Evolutionary conservation across 1,140 invertebrate genomes (phyloP), one percentile per base, ranked within the genome.

Genomic region (Sitophilus oryzae): DNA sequence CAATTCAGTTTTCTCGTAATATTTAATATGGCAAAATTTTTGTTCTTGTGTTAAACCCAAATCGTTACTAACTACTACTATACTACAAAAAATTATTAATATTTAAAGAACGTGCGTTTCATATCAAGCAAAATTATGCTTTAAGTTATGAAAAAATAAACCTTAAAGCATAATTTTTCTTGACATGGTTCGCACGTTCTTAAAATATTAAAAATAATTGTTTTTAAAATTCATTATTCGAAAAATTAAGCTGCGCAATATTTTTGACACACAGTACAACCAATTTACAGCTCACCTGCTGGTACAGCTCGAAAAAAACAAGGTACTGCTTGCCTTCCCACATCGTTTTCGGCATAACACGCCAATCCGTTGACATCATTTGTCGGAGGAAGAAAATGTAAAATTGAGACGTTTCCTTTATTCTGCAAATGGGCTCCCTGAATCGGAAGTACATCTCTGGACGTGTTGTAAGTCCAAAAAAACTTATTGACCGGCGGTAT

Each of bases 331-430:
- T 92, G 89, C 63, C 82, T 79, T 40, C 91, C 91, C 8, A 92
- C 81, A 57, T 78, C 79, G 73, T 92, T 93, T 63, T 79, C 83
- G 1, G 89, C 89, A 88, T 88, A 93, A 66, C 91, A 93, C 9
- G 86, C 83, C 0, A 93, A 73, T 47, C 85, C 88, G 46, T 89
- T 89, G 58, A 89, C 82, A 68, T 93, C 89, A 46, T 81, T 79
- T 40, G 69, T 71, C 46, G 73, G 75, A 21, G 80, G 79, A 46
- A 76, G 80, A 70, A 81, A 89, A 68, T 78, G 82, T 57, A 83
- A 77, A 52, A 81, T 80, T 62, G 84, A 89, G 44, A 79, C 76
- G 16, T 82, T 74, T n/a, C 82, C 84, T 62, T 78, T 77, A 65
- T 77, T 81, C 64, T 76, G 74, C 56, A 81, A 76, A 42, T 78